Base-by-base conservation (phyloP, 2,888 invertebrate species). In the Cecidostiba fungosa region DNA sequence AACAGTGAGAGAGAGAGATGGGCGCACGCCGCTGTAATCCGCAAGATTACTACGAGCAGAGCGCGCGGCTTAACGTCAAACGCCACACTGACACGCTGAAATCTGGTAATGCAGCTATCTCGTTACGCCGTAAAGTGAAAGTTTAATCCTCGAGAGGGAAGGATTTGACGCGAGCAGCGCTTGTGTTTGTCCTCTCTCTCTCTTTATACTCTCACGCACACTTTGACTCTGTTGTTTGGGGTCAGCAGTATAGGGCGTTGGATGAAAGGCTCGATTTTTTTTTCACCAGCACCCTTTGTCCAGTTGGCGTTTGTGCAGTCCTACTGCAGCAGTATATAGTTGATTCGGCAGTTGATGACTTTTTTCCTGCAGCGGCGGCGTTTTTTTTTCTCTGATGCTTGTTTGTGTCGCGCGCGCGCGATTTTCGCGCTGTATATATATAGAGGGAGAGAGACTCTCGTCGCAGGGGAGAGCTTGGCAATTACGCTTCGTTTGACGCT, bases 61-160 rank as follows among this genome's bases (percentile, higher is more conserved):
- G 66, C 66, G 66, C 66, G n/a, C 86, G 85, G 88, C 87, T 88
- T 87, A 86, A 85, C 86, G 85, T 88, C 87, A 83, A 88, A 87
- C 87, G 85, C 83, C 84, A 85, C 87, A 84, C 85, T 83, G 85
- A 85, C 87, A 85, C 85, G 85, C 78, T 84, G 85, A 86, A 87
- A 86, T 87, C 87, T 85, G 85, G 81, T 85, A 86, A 86, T 86
- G 84, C 85, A 86, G 72, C 78, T 78, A 85, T 86, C 86, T 87
- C 85, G 85, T 85, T 87, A 77, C 86, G 85, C 78, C 85, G 82
- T 84, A 84, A 86, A 87, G 87, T 86, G 84, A 87, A 85, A 86
- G 84, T 85, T 85, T 86, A 86, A 87, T 86, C 85, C 77, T 59
- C 66, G 29, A n/a, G 59, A 23, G 59, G 6, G 12, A 39, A 36